Percentiles rank a stretch among this genome's conserved stretches.
Conservation (phyloP, 2,888 invertebrate genomes). For the Leptarthrus brevirostris region DNA sequence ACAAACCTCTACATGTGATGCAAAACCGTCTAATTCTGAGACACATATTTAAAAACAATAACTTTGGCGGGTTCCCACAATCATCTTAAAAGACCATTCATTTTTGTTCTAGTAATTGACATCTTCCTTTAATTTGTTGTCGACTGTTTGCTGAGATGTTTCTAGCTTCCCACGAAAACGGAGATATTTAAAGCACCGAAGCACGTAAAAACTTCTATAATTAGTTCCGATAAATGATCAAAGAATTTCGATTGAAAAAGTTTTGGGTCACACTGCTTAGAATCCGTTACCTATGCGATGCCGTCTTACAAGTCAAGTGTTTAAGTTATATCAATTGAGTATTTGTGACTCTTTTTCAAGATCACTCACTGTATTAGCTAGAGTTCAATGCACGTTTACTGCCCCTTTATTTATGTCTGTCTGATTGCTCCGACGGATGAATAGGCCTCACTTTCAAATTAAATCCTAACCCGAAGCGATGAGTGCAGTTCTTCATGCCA, state of each 20-base stretch:
- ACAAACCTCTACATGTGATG: constrained; percentile 63
- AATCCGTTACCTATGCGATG: neutral
- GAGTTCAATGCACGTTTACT: constrained; percentile 33
- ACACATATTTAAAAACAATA: constrained; percentile 58
- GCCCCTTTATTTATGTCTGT: constrained; percentile 39
- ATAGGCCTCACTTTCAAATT: constrained; percentile 8
- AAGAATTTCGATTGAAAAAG: constrained; percentile 24
- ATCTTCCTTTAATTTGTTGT: constrained; percentile 52
- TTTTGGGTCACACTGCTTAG: neutral
- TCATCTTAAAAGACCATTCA: constrained; percentile 36
- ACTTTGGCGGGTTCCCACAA: constrained; percentile 39
- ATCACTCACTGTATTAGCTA: constrained; percentile 45
- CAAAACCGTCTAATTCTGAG: constrained; percentile 62
- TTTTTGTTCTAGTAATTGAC: constrained; percentile 38
- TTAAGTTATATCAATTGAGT: neutral
- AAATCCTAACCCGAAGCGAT: neutral
- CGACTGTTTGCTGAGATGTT: constrained; percentile 55
- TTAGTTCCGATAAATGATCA: neutral
- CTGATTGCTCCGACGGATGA: constrained; percentile 31
- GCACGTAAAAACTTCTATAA: constrained; percentile 11
- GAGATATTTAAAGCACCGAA: constrained; percentile 54
- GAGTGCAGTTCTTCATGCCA: constrained; percentile 13
- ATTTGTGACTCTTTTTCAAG: constrained; percentile 42
- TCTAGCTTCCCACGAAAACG: constrained; percentile 57
- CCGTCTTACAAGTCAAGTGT: neutral